Conservation (phyloP, 1,140 invertebrate species). For the Macrobrachium nipponense region DNA sequence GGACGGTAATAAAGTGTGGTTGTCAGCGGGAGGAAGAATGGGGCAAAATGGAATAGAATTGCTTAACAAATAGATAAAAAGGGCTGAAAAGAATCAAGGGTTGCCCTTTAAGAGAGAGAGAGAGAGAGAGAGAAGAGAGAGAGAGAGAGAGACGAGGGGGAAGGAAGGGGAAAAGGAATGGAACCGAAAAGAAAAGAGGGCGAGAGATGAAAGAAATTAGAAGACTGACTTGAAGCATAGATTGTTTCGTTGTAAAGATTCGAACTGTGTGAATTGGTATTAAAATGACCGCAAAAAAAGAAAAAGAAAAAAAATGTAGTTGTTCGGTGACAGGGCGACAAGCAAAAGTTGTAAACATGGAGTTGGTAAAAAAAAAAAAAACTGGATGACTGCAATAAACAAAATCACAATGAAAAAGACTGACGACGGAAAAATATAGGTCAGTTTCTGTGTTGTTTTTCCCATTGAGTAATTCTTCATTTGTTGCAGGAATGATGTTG, state of each 20-base stretch:
- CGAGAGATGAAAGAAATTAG: too few relatives aligned
- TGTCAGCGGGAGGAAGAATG: neutral
- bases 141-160: neutral
- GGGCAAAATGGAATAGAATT: neutral
- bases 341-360: neutral
- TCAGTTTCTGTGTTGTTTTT: too few relatives aligned
- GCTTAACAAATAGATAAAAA: neutral
- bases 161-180: neutral
- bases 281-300: neutral
- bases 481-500: too few relatives aligned
- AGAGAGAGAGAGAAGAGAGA: neutral
- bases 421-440: too few relatives aligned
- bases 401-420: too few relatives aligned
- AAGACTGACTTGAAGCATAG: neutral
- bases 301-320: too few relatives aligned
- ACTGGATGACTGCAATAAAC: neutral
- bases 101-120: neutral
- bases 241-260: neutral
- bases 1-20: neutral
- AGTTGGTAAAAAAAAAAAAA: neutral
- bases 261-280: too few relatives aligned
- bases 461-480: too few relatives aligned
- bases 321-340: neutral
- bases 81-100: neutral
- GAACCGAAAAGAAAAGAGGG: too few relatives aligned